Evolutionary conservation across 2,113 vertebrate species (phyloP), one percentile per base, ranked within the genome.

Genomic region (Rhipidura dahli): DNA sequence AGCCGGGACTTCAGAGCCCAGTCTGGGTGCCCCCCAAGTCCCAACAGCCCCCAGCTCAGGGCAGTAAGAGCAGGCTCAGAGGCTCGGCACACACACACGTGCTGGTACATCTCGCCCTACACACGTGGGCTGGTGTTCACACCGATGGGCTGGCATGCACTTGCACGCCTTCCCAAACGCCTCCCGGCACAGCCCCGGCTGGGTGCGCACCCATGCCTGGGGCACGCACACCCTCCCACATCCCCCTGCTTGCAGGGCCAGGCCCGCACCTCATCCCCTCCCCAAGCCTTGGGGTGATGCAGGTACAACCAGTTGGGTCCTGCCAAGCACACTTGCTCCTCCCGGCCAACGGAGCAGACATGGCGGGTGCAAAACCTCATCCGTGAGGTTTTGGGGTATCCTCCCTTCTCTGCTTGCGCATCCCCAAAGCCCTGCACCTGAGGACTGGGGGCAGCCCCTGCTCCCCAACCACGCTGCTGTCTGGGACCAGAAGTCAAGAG

Each of bases 41-140:
- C 51, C 39, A 60, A 2, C 2, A 49, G 37, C 24, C 6, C 61
- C 35, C 1, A 0, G 15, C 39, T 63, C 33, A 0, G 1, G 8
- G 69, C 10, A 7, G 11, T 16, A 30, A 33, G n/a, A n/a, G 27
- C 5, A 2, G 26, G 30, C 69, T 64, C 69, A n/a, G 39, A 59
- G 56, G 61, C 56, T 79, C 20, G 2, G 60, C 33, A 9, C 27
- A 7, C 40, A 28, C 37, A 4, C 49, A 10, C 30, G 3, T 5
- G 31, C 11, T 8, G 16, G 51, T 30, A 60, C 51, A 31, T 30
- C 82, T 71, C 23, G 0, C 64, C 59, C 50, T 13, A 28, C 77
- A 59, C 79, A 50, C 8, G 19, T 2, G 5, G 42, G 61, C 83
- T 57, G 45, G 10, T 18, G 7, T 39, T 76, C 82, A 72, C 10